These are phyloP conservation scores for Pollachius pollachius DNA, from an alignment of 2,113 vertebrate species.

Conservation along the genomic window DNA sequence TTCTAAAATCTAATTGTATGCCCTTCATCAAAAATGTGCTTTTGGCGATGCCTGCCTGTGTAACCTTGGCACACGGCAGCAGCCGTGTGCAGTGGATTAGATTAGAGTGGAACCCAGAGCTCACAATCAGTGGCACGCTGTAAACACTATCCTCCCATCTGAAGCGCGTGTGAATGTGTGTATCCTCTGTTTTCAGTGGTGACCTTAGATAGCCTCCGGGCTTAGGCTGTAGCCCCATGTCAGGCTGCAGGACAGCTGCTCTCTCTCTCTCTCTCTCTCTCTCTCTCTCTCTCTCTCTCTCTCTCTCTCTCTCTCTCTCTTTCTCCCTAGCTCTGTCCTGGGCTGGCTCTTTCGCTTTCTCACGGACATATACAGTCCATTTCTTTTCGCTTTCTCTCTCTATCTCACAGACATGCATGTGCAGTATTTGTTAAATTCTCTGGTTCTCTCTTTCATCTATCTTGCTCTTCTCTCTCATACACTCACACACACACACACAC, in stretches of 20 bases:
- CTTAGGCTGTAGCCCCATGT: constrained; percentile 32
- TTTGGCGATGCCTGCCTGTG: constrained; percentile 15
- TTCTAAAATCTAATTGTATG: constrained; percentile 23
- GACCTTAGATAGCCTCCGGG: constrained; percentile 37
- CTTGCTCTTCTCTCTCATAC: no score
- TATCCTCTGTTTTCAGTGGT: constrained; percentile 21
- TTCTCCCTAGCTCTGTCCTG: no score
- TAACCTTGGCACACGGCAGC: constrained; percentile 23
- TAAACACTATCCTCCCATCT: constrained; percentile 56
- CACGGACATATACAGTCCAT: no score
- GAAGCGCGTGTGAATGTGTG: constrained; percentile 25
- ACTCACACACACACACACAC: background rate
- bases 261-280: constrained; percentile 13
- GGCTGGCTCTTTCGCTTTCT: no score
- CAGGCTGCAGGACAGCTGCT: constrained; percentile 35
- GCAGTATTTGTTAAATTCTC: background rate
- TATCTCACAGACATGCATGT: background rate
- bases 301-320: background rate
- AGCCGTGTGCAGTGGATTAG: constrained; percentile 7
- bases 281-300: constrained; percentile 8
- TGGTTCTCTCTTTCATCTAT: no score
- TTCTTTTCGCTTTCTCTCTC: background rate
- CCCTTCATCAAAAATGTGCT: constrained; percentile 25
- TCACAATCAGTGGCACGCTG: constrained; percentile 6
- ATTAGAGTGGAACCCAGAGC: constrained; percentile 18